Evolutionary conservation across 2,888 invertebrate species (phyloP), one percentile per base, ranked within the genome.

Genomic region (Hoplodrina blanda): DNA sequence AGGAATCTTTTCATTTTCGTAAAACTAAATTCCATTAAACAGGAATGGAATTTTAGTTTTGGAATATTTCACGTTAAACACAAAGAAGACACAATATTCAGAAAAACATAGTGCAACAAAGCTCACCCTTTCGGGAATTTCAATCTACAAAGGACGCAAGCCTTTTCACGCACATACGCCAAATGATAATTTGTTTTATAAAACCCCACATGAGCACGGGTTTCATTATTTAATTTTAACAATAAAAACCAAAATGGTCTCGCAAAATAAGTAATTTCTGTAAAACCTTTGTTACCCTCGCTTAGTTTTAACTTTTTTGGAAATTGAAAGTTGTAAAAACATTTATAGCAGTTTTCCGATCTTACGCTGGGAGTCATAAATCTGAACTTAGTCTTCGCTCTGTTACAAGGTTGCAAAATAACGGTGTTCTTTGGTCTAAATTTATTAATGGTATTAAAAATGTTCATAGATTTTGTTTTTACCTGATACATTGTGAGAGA

Each of bases 281-380:
- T 49, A 30, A 61, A 63, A 37, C 75, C 59, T 73, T 63, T 63
- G 46, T 70, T 70, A 64, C 17, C 37, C 20, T 17, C 33, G 52
- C 30, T 57, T 59, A 15, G 11, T 11, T 62, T 46, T 17, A 61
- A 70, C 52, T 53, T 76, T 70, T 80, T 70, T 44, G 37, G 33
- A 76, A 65, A 80, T 80, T 69, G 62, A 53, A 80, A 76, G 77
- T 53, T 76, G 50, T 80, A 80, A 78, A 80, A 80, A 62, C 57
- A 65, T 65, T 77, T 76, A 80, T 70, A 56, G 65, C 76, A 37
- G 70, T 76, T 80, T 62, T 56, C 71, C 70, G 65, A 80, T 78
- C 59, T 80, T 68, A 17, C 49, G 69, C 44, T 17, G 20, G 19
- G 37, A 62, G 71, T 54, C 62, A 80, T 80, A 80, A 78, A 78